Base-by-base conservation (phyloP, 2,888 invertebrate genomes). In the Cremastinae sp. region DNA sequence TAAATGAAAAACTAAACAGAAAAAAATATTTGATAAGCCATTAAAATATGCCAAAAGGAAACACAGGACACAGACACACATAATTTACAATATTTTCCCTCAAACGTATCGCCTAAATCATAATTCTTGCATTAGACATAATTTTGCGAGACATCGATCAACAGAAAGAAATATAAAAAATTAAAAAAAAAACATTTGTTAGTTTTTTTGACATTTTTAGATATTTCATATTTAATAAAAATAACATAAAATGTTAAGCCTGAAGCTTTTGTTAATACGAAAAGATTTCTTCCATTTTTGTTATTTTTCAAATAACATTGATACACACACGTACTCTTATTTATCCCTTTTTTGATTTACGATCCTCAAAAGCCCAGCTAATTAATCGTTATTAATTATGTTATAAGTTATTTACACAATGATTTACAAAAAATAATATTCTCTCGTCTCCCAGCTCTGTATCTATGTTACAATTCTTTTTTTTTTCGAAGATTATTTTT, bases 121-220 rank as follows among this genome's bases (percentile, higher is more conserved):
- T 74, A 12, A n/a, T n/a, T 65, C 28, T 45, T 78, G 85, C 88
- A 88, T 89, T 86, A 87, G 88, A 89, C 89, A 89, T 89, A 88
- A 88, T 88, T 89, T 88, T 86, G 18, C 86, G 54, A 43, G 59
- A 73, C 49, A 56, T 61, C 14, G 64, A 28, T 28, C n/a, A n/a
- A 65, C 51, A 70, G 47, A 69, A 34, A 69, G 47, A 59, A 28
- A 64, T 20, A 54, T 43, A 62, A 8, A 45, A 49, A n/a, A 3
- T 2, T 28, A 28, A 8, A 16, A 47, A 14, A 28, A 14, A 45
- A 45, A 7, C 5, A 16, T 28, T n/a, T 45, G n/a, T n/a, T n/a
- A n/a, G n/a, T n/a, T n/a, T n/a, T n/a, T n/a, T n/a, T n/a, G n/a
- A n/a, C n/a, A n/a, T n/a, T n/a, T n/a, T n/a, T n/a, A n/a, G n/a